These are phyloP conservation scores for Drosophila tristis DNA, from an alignment of 1,140 invertebrate genomes.

Conservation along the genomic window DNA sequence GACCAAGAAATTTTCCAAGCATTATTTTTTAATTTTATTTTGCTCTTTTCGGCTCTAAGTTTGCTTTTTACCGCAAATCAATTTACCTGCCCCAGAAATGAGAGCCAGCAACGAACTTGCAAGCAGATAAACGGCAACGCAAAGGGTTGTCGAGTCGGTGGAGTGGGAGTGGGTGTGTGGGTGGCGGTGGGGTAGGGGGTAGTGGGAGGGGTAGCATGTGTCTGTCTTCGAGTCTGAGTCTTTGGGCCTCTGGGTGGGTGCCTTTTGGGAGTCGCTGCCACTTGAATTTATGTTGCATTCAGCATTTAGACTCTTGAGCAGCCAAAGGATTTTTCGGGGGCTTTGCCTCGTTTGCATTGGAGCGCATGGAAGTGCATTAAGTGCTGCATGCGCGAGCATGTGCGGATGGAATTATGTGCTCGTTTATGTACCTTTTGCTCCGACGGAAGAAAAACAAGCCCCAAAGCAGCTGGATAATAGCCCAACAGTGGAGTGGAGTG, in stretches of 20 bases:
- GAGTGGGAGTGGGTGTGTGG: constrained; percentile 10
- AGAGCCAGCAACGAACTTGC: background rate
- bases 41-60: background rate
- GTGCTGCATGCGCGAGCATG: constrained; percentile 22
- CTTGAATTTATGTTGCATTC: constrained; percentile 52
- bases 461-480: background rate
- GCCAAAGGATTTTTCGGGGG: constrained; percentile 11
- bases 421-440: too few species aligned
- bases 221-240: constrained; percentile 1
- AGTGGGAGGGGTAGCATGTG: too few species aligned
- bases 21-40: constrained; percentile 78
- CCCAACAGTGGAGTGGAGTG: too few species aligned
- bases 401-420: constrained; percentile 18
- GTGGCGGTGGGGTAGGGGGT: too few species aligned
- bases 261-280: background rate
- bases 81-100: constrained; percentile 33
- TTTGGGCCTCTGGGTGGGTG: background rate
- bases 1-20: constrained; percentile 75
- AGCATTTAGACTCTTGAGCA: background rate
- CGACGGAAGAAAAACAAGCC: background rate
- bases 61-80: constrained; percentile 46
- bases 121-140: constrained; percentile 12
- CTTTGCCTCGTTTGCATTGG: constrained; percentile 7
- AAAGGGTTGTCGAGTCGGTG: constrained; percentile 24
- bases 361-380: constrained; percentile 54